Evolutionary conservation across 2,113 vertebrate genomes (phyloP).

Genomic region (Pygoscelis antarcticus): DNA sequence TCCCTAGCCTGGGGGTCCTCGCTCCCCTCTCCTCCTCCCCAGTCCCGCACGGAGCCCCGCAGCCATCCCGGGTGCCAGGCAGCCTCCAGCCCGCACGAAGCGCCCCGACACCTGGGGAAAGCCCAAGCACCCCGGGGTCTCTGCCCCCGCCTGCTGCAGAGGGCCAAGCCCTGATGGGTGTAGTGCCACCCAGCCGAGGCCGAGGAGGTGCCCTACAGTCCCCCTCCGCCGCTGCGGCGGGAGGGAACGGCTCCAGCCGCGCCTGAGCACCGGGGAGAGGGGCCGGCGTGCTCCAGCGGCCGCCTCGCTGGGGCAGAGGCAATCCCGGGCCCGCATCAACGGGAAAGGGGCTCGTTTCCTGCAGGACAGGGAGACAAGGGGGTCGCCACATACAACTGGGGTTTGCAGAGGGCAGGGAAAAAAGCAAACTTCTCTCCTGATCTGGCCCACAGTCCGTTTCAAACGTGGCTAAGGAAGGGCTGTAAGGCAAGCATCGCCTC

Average conservation of each 20-base stretch:
- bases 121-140: neutral
- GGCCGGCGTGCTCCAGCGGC: neutral
- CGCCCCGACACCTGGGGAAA: neutral
- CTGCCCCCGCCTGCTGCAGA: neutral
- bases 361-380: neutral
- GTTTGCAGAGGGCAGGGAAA: neutral
- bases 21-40: neutral
- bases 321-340: neutral
- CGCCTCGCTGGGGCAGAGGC: neutral
- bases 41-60: neutral
- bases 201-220: accelerated
- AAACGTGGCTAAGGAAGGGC: neutral
- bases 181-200: accelerated
- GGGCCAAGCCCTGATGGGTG: neutral
- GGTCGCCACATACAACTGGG: neutral
- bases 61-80: neutral
- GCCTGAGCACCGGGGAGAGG: neutral
- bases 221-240: neutral
- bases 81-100: neutral
- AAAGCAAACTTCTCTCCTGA: too few relatives aligned
- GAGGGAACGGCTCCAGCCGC: neutral
- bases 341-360: neutral
- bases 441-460: neutral
- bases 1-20: neutral
- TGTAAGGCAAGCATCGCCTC: neutral